phyloP scores from a whole-genome alignment of 1,140 invertebrate species.

The Zophobas morio region DNA sequence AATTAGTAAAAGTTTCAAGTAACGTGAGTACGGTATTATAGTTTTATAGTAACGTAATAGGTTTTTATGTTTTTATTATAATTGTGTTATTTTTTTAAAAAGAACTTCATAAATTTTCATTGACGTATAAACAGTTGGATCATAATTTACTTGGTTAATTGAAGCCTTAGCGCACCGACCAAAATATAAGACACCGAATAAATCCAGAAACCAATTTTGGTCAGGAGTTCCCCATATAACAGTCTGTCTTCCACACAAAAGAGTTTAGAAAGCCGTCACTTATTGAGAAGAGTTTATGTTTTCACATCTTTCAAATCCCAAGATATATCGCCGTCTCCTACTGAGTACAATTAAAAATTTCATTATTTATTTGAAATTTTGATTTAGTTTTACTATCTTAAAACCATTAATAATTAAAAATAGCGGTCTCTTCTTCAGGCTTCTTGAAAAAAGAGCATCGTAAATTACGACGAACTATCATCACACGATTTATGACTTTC shows the following conservation, averaged over 20 bases:
- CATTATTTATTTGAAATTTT: slow-evolving; percentile 58
- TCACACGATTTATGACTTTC: slow-evolving; percentile 9
- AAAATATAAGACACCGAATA: slow-evolving; percentile 20
- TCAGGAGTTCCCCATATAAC: slow-evolving; percentile 8
- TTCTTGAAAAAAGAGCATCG: slow-evolving; percentile 22
- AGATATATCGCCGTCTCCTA: slow-evolving; percentile 59
- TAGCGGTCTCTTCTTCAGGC: slow-evolving; percentile 20
- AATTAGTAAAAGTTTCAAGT: no score
- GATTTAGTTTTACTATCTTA: slow-evolving; percentile 50
- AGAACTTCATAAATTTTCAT: background rate
- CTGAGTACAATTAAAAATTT: slow-evolving; percentile 62
- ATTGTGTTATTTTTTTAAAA: no score
- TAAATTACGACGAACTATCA: slow-evolving; percentile 5
- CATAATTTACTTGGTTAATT: slow-evolving; percentile 11
- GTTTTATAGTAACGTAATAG: no score
- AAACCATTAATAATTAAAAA: slow-evolving; percentile 46
- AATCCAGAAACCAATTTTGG: slow-evolving; percentile 33
- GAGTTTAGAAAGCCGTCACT: slow-evolving; percentile 40
- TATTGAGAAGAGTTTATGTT: slow-evolving; percentile 44
- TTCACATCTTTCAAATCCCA: slow-evolving; percentile 42
- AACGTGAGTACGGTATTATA: no score
- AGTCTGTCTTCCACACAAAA: slow-evolving; percentile 26
- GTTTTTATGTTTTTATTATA: no score
- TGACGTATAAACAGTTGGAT: background rate
- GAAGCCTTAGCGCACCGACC: background rate